Evolutionary conservation across 2,113 vertebrate genomes (phyloP).

Genomic region (Phylloscopus trochilus): DNA sequence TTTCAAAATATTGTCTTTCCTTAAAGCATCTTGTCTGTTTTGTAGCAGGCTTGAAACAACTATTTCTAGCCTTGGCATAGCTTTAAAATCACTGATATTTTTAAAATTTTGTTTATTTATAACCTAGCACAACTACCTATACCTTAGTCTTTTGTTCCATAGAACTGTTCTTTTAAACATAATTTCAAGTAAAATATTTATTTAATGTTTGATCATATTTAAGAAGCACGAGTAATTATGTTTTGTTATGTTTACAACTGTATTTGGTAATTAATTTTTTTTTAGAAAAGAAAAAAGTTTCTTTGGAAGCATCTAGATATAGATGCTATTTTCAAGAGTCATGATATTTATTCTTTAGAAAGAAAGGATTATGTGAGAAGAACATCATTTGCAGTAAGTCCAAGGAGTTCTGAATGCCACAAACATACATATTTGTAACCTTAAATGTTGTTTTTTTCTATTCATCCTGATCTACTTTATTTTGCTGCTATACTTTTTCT

Average conservation of each 20-base stretch:
- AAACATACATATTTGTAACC: not conserved
- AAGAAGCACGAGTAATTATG: not conserved
- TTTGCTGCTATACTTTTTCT: not conserved
- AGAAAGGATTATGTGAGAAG: not conserved
- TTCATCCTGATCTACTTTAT: not conserved
- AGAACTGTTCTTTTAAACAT: not conserved
- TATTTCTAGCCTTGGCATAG: not conserved
- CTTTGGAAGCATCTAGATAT: not conserved
- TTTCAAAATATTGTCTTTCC: not conserved
- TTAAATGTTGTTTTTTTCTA: not conserved
- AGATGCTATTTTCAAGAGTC: not conserved
- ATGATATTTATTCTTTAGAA: not conserved
- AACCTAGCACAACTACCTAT: not conserved
- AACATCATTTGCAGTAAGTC: not conserved
- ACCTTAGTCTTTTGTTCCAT: not conserved
- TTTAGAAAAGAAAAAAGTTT: not conserved
- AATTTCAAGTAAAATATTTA: not conserved
- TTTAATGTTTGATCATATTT: not conserved
- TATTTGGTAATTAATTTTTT: not conserved
- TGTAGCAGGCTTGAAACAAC: not conserved
- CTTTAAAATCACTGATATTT: not conserved
- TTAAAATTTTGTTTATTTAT: not conserved
- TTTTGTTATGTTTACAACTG: not conserved
- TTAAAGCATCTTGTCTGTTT: not conserved
- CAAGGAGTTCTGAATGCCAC: not conserved